These are phyloP conservation scores for Boloria selene DNA, from an alignment of 2,888 invertebrate genomes.

Conservation along the genomic window DNA sequence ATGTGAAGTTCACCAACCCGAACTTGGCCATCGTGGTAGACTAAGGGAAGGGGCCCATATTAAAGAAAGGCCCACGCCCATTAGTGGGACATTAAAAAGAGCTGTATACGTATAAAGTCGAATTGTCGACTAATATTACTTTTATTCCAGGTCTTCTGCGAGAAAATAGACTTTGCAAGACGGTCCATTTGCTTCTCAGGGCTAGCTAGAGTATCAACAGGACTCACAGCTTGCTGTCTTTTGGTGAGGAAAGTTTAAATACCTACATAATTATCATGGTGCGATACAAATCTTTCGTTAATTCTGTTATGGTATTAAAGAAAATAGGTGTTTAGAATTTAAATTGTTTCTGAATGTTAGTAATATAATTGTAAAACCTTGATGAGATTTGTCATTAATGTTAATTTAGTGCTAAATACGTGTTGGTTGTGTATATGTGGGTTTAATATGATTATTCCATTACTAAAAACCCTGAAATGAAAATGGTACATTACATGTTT, in stretches of 20 bases:
- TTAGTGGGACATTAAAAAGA: too few species aligned
- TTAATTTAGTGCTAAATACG: too few species aligned
- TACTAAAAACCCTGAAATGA: too few species aligned
- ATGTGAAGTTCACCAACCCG: too few species aligned
- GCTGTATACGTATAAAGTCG: not conserved
- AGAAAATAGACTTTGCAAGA: constrained; percentile 91
- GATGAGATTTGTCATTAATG: too few species aligned
- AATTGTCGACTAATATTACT: too few species aligned
- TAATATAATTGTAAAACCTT: not conserved
- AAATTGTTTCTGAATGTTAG: not conserved
- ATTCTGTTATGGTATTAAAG: not conserved
- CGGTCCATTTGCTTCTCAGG: constrained; percentile 91
- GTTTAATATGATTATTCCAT: too few species aligned
- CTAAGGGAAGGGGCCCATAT: too few species aligned
- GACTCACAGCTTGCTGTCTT: constrained; percentile 91
- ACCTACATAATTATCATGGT: constrained; percentile 7
- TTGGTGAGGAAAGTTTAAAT: constrained; percentile 76
- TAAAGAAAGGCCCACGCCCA: too few species aligned
- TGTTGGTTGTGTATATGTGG: too few species aligned
- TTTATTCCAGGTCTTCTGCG: constrained; percentile 87
- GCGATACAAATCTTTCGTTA: constrained; percentile 2
- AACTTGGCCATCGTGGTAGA: too few species aligned
- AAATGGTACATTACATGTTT: too few species aligned
- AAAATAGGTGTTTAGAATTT: not conserved
- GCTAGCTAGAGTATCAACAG: constrained; percentile 89